phyloP scores from a whole-genome alignment of 2,888 invertebrate genomes.

The Malthinus flaveolus region DNA sequence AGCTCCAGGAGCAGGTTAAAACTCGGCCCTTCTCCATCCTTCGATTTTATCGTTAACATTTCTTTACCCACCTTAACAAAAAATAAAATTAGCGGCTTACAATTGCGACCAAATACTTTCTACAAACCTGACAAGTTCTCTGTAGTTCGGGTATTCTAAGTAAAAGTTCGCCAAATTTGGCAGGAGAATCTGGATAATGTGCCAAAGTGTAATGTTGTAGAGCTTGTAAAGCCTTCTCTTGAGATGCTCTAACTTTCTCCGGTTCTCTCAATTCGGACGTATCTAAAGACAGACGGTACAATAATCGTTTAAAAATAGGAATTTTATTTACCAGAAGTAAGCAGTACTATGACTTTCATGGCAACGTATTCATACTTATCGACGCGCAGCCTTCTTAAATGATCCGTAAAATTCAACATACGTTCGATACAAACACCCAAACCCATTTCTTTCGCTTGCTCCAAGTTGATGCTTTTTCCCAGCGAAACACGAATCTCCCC shows the following conservation, averaged over 20 bases:
- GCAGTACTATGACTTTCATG: constrained; percentile 90
- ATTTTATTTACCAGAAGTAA: constrained; percentile 77
- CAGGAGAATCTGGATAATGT: constrained; percentile 90
- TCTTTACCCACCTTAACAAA: constrained; percentile 85
- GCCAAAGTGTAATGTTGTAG: constrained; percentile 88
- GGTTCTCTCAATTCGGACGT: constrained; percentile 90
- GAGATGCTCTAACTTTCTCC: constrained; percentile 91
- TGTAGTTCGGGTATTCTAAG: constrained; percentile 93
- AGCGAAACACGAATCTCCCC: constrained; percentile 77
- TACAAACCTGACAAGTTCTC: constrained; percentile 82
- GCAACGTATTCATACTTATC: constrained; percentile 97
- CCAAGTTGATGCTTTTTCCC: constrained; percentile 66
- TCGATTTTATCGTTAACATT: constrained; percentile 83
- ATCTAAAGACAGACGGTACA: constrained; percentile 56
- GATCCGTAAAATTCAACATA: constrained; percentile 94
- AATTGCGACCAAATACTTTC: no score
- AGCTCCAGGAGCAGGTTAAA: constrained; percentile 97
- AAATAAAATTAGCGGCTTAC: not conserved
- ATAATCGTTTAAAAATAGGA: not conserved
- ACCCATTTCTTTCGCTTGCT: constrained; percentile 73
- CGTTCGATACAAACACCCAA: constrained; percentile 87
- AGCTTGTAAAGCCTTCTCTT: constrained; percentile 91
- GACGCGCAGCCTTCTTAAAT: constrained; percentile 83
- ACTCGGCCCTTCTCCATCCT: constrained; percentile 87
- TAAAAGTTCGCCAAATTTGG: constrained; percentile 92